Conservation (phyloP, 2,113 vertebrate genomes). For the Heteronetta atricapilla region DNA sequence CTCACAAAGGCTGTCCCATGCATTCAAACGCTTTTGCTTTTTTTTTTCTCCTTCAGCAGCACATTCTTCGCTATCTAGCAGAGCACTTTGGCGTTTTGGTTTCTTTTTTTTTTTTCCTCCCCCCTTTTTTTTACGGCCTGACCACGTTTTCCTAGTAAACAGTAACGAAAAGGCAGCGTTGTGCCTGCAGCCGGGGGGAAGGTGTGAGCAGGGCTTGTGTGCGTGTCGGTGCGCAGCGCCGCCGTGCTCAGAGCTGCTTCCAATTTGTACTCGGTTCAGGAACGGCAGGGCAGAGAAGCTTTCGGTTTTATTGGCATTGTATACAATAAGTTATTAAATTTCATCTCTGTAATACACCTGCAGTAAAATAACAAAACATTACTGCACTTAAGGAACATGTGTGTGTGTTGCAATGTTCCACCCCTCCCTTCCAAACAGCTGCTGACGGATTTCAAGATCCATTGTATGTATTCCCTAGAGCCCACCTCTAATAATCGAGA, state of each 20-base stretch:
- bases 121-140: too few species aligned
- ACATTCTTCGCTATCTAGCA: rapidly evolving
- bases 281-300: slow-evolving; percentile 57
- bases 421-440: slow-evolving; percentile 77
- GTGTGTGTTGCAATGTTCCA: slow-evolving; percentile 71
- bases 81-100: neutral
- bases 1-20: neutral
- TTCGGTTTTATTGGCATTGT: slow-evolving; percentile 62
- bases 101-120: neutral
- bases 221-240: neutral
- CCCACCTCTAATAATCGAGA: slow-evolving; percentile 82
- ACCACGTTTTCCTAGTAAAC: neutral
- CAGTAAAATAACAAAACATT: slow-evolving; percentile 76
- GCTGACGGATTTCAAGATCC: slow-evolving; percentile 79
- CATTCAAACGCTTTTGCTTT: neutral
- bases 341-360: slow-evolving; percentile 74
- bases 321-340: slow-evolving; percentile 74
- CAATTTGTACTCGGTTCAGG: slow-evolving; percentile 17
- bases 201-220: neutral
- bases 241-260: neutral
- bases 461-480: slow-evolving; percentile 81
- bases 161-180: neutral
- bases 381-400: slow-evolving; percentile 75
- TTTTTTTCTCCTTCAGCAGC: too few species aligned
- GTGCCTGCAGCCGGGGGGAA: neutral